Conservation (phyloP, 2,797 vertebrate species). For the Otolemur crassicaudatus region DNA sequence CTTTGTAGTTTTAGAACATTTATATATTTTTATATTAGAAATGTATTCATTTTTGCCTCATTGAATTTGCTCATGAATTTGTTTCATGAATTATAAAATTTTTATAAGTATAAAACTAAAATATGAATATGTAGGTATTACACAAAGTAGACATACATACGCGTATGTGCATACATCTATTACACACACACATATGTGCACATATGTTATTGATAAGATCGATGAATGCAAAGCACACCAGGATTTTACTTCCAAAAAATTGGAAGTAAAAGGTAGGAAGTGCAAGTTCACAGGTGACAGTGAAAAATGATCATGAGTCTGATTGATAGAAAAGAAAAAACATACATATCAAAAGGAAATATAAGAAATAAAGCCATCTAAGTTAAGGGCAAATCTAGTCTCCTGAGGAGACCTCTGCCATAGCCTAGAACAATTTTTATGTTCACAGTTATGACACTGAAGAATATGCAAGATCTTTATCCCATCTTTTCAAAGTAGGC, state of each 20-base stretch:
- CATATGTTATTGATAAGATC: neutral
- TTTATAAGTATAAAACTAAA: neutral
- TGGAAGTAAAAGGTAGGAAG: neutral
- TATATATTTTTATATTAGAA: neutral
- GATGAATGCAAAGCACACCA: neutral
- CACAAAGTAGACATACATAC: neutral
- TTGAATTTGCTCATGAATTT: neutral
- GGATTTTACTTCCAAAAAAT: neutral
- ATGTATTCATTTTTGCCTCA: neutral
- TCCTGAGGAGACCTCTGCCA: neutral
- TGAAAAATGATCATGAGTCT: neutral
- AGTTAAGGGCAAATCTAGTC: neutral
- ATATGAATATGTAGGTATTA: neutral
- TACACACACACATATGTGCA: no score
- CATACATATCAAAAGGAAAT: neutral
- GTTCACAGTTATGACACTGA: neutral
- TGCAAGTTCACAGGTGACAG: neutral
- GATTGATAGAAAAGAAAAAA: neutral
- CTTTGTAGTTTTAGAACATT: constrained; percentile 17
- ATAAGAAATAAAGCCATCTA: neutral
- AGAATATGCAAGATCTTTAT: neutral
- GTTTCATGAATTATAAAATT: neutral
- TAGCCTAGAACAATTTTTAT: neutral
- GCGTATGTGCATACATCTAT: neutral
- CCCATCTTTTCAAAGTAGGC: neutral